Evolutionary conservation across 2,888 invertebrate genomes (phyloP).

Genomic region (Thymelicus acteon): DNA sequence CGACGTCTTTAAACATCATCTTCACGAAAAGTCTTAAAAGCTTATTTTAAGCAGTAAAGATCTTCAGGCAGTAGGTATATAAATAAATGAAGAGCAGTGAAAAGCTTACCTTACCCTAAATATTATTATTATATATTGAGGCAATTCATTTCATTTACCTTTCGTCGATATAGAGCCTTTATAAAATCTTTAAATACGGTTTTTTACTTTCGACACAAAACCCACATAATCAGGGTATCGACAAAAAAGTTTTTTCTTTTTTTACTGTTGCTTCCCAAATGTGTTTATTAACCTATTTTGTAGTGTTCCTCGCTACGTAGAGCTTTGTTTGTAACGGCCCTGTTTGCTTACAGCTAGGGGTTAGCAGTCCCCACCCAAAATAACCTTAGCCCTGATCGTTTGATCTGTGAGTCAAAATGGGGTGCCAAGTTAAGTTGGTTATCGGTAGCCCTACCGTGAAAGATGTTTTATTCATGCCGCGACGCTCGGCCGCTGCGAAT

Average conservation of each 20-base stretch:
- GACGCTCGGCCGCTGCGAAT: constrained; percentile 71
- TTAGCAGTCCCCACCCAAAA: constrained; percentile 6
- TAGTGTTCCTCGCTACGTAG: constrained; percentile 62
- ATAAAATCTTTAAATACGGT: too few species aligned
- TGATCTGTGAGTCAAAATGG: background rate
- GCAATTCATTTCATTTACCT: too few species aligned
- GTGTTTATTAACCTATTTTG: constrained; percentile 68
- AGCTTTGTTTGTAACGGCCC: constrained; percentile 42
- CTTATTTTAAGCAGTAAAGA: too few species aligned
- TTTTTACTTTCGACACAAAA: too few species aligned
- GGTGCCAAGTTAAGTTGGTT: constrained; percentile 53
- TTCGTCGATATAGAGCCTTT: too few species aligned
- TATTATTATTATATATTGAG: too few species aligned
- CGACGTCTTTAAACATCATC: too few species aligned
- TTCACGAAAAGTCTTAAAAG: too few species aligned
- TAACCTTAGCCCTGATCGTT: constrained; percentile 13
- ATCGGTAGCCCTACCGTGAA: constrained; percentile 62
- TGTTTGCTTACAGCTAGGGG: constrained; percentile 43
- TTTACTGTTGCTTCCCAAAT: constrained; percentile 46
- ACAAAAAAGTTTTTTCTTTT: background rate
- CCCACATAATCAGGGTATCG: background rate
- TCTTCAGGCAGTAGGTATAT: too few species aligned
- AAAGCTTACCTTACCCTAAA: too few species aligned
- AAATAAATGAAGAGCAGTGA: too few species aligned
- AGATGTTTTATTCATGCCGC: constrained; percentile 81